Conservation (phyloP, 2,888 invertebrate genomes). For the Andrena camellia region DNA sequence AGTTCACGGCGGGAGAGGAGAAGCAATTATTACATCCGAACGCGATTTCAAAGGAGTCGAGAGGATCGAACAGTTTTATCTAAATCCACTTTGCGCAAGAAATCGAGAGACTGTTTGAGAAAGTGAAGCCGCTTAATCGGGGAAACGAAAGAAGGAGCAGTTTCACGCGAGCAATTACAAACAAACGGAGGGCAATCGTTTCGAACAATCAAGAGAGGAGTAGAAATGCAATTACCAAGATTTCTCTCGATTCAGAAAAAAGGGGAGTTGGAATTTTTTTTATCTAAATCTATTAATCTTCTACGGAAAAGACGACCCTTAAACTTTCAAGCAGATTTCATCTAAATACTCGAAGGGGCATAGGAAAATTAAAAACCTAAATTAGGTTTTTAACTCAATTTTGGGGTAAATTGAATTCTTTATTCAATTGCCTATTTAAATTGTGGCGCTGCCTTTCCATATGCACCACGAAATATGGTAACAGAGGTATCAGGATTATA, state of each 20-base stretch:
- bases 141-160: neutral
- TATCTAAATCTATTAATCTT: neutral
- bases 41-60: neutral
- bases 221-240: neutral
- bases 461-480: neutral
- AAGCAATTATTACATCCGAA: neutral
- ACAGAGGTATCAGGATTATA: neutral
- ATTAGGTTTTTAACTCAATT: too few species aligned
- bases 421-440: too few species aligned
- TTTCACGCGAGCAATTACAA: constrained; percentile 9
- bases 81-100: constrained; percentile 25
- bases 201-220: neutral
- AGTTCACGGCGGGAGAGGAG: neutral
- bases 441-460: neutral
- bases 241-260: neutral
- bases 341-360: too few species aligned
- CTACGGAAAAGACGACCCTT: neutral
- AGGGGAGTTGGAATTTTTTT: neutral
- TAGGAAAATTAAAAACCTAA: too few species aligned
- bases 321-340: neutral
- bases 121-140: neutral
- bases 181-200: neutral
- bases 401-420: too few species aligned
- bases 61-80: constrained; percentile 13
- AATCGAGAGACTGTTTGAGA: neutral